Conservation (phyloP, 30 jellyfish, hydroid and myxozoan genomes). For the Aurelia coerulea region DNA sequence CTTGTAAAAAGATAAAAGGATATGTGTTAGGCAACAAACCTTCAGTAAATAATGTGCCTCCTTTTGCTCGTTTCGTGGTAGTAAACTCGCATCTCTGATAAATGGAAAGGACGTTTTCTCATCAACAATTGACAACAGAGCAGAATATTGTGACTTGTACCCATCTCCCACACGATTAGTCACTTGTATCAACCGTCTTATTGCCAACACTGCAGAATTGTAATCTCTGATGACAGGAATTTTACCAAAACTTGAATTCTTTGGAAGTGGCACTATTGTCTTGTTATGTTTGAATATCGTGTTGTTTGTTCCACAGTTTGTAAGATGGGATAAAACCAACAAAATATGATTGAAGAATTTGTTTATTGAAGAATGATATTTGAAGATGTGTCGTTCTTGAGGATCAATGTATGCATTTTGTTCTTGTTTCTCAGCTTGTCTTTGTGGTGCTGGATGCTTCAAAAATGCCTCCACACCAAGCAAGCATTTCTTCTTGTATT, state of each 20-base stretch:
- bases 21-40: neutral
- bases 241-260: neutral
- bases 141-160: slow-evolving; percentile 23
- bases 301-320: slow-evolving; percentile 58
- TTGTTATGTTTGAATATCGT: neutral
- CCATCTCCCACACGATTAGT: slow-evolving; percentile 17
- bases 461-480: neutral
- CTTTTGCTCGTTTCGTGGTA: neutral
- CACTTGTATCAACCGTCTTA: neutral
- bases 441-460: neutral
- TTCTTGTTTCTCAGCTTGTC: neutral
- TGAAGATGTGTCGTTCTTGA: slow-evolving; percentile 28
- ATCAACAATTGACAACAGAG: slow-evolving; percentile 14
- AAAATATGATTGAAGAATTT: slow-evolving; percentile 37
- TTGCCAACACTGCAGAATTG: slow-evolving; percentile 35
- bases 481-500: neutral
- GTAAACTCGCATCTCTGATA: neutral
- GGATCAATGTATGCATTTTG: slow-evolving; percentile 32
- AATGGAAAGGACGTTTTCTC: slow-evolving; percentile 30
- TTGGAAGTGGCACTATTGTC: neutral
- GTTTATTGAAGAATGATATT: slow-evolving; percentile 29
- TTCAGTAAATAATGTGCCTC: neutral
- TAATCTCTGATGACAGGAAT: slow-evolving; percentile 6
- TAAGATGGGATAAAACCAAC: slow-evolving; percentile 28
- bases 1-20: too few species aligned